These are phyloP conservation scores for Myoxocephalus aenaeus DNA, from an alignment of 2,797 vertebrate species.

Conservation along the genomic window DNA sequence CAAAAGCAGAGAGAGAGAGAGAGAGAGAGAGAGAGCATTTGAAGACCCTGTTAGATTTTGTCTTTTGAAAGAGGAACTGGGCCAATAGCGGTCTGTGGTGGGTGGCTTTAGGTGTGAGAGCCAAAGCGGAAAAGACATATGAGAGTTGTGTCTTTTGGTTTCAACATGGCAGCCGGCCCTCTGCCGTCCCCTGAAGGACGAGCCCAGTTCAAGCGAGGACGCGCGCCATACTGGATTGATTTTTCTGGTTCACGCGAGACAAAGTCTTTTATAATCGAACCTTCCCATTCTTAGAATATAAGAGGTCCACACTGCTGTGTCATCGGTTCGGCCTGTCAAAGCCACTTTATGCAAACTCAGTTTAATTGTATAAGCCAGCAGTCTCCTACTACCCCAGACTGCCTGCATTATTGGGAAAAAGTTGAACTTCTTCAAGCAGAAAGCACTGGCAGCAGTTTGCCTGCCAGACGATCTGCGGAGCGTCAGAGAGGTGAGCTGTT, in stretches of 20 bases:
- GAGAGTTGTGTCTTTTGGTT: background rate
- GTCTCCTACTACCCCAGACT: background rate
- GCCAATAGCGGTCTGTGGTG: background rate
- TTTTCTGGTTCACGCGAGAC: background rate
- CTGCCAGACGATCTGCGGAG: slow-evolving; percentile 4
- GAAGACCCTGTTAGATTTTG: too few relatives aligned
- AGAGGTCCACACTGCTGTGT: background rate
- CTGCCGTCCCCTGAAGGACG: background rate
- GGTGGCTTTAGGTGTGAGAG: background rate
- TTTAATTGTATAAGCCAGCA: background rate
- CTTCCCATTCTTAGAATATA: background rate
- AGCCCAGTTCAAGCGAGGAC: background rate
- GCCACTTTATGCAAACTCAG: background rate
- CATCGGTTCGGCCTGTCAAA: background rate
- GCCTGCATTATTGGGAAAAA: background rate
- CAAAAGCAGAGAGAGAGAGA: too few relatives aligned
- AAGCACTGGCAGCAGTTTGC: background rate
- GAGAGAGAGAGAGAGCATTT: too few relatives aligned
- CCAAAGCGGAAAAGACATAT: background rate
- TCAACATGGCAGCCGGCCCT: background rate
- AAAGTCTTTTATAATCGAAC: slow-evolving; percentile 1
- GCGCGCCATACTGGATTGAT: background rate
- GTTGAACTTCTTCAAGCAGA: background rate
- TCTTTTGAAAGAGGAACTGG: slow-evolving; percentile 3
- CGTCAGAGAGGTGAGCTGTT: background rate